phyloP scores from a whole-genome alignment of 2,797 vertebrate species.

The Thripadectes ignobilis region DNA sequence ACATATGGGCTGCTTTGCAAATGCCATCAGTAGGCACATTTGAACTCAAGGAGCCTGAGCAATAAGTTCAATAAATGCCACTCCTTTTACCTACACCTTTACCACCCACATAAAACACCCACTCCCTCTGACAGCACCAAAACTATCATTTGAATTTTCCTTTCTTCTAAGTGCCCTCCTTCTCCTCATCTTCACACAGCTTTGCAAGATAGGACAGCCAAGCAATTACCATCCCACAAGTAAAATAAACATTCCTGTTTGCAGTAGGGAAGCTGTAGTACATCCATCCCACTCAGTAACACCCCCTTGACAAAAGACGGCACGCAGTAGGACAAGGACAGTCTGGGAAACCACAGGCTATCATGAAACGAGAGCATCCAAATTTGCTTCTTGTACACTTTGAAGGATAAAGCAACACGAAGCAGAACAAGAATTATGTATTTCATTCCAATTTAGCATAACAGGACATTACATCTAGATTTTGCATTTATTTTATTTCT shows the following conservation, averaged over 20 bases:
- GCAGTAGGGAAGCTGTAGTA: not conserved
- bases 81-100: not conserved
- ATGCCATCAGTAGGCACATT: slow-evolving; percentile 16
- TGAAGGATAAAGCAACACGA: not conserved
- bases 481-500: not conserved
- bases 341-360: not conserved
- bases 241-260: slow-evolving; percentile 11
- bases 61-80: slow-evolving; percentile 37
- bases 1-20: not conserved
- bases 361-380: not conserved
- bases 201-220: not conserved
- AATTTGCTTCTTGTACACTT: not conserved
- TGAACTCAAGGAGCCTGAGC: not conserved
- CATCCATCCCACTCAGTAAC: not conserved
- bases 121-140: not conserved
- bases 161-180: not conserved
- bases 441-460: not conserved
- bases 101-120: not conserved
- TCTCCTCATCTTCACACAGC: not conserved
- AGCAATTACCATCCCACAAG: not conserved
- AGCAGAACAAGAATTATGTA: not conserved
- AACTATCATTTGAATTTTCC: not conserved
- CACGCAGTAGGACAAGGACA: not conserved
- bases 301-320: not conserved
- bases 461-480: not conserved